Percentiles rank a stretch among this genome's conserved stretches.
Evolutionary conservation across 92 coral and sea anemone species (phyloP).

Genomic region (Palythoa caribaeorum): DNA sequence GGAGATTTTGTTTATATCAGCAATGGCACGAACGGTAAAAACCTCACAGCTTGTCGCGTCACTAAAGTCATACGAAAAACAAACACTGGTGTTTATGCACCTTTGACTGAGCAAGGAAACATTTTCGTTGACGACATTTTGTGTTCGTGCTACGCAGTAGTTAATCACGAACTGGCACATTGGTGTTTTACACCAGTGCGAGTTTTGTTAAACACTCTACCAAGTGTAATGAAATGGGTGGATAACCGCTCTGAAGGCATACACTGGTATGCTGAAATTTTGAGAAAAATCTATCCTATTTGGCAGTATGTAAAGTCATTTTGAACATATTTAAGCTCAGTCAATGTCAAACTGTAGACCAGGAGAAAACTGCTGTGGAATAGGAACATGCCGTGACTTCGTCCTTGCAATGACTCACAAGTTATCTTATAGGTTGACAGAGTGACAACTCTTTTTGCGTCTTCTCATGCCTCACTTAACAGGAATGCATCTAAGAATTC

Average conservation of each 20-base stretch:
- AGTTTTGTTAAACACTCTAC: constrained; percentile 62
- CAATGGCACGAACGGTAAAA: constrained; percentile 46
- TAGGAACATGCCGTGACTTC: constrained; percentile 37
- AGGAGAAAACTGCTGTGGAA: not conserved
- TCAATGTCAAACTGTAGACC: not conserved
- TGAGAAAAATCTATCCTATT: constrained; percentile 29
- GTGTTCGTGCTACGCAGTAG: constrained; percentile 90
- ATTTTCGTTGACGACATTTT: constrained; percentile 81
- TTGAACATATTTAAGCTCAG: not conserved
- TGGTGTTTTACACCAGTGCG: constrained; percentile 89
- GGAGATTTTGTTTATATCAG: constrained; percentile 84
- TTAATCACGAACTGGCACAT: constrained; percentile 75
- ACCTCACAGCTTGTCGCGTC: constrained; percentile 78
- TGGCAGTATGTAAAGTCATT: constrained; percentile 31
- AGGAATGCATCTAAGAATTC: constrained; percentile 31
- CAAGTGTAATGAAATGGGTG: constrained; percentile 60
- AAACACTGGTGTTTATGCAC: constrained; percentile 84
- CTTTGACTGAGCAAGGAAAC: constrained; percentile 94
- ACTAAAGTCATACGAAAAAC: constrained; percentile 40
- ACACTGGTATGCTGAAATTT: constrained; percentile 88
- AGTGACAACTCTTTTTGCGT: constrained; percentile 35
- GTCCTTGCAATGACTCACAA: constrained; percentile 34
- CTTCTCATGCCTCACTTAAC: constrained; percentile 41
- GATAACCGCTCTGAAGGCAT: constrained; percentile 65
- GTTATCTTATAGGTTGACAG: constrained; percentile 26